These are phyloP conservation scores for Melinaea marsaeus DNA, from an alignment of 2,888 invertebrate species.

Conservation along the genomic window DNA sequence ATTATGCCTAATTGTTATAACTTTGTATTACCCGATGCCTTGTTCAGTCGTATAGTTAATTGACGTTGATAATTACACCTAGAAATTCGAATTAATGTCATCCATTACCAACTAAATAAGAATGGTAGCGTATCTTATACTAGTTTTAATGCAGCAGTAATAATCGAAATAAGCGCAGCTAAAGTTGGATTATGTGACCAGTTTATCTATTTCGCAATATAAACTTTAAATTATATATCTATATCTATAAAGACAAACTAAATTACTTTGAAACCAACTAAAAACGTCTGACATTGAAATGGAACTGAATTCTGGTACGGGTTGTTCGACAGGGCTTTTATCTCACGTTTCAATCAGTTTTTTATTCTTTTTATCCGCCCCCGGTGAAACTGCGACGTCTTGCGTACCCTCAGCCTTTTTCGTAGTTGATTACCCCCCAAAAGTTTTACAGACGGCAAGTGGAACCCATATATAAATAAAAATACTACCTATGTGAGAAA, in stretches of 20 bases:
- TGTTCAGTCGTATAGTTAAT: neutral
- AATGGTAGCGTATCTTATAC: no score
- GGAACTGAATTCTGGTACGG: slow-evolving; percentile 18
- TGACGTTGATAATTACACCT: neutral
- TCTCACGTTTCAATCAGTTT: slow-evolving; percentile 29
- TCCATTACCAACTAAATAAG: no score
- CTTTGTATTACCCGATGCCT: slow-evolving; percentile 27
- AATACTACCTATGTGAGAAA: slow-evolving; percentile 8
- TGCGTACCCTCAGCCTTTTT: slow-evolving; percentile 30
- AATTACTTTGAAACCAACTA: slow-evolving; percentile 1
- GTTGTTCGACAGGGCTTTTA: slow-evolving; percentile 29
- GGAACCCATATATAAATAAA: slow-evolving; percentile 7
- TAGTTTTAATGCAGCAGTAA: no score
- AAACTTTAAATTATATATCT: neutral
- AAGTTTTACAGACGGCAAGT: slow-evolving; percentile 38
- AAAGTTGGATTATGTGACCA: no score
- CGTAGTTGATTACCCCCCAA: slow-evolving; percentile 34
- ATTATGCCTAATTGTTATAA: slow-evolving; percentile 31
- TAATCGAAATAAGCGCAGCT: no score
- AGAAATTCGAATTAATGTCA: no score
- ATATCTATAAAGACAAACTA: neutral
- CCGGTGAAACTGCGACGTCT: slow-evolving; percentile 28
- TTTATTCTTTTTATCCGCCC: slow-evolving; percentile 29
- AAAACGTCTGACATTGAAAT: slow-evolving; percentile 18
- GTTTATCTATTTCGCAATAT: no score